phyloP scores from a whole-genome alignment of 2,113 vertebrate genomes.

The Sinocyclocheilus anophthalmus region DNA sequence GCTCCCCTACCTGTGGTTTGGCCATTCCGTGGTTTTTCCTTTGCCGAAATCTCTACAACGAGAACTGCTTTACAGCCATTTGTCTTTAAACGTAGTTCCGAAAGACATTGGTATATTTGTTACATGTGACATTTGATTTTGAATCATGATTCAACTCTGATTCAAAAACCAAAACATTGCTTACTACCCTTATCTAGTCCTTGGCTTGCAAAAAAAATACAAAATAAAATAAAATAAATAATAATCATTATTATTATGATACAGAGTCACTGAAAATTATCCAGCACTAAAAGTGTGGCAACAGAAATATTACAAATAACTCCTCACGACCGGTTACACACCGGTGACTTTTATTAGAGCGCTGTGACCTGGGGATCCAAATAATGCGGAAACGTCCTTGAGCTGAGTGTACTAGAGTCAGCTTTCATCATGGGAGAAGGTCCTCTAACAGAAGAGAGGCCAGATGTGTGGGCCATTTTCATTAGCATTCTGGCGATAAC shows the following conservation, averaged over 20 bases:
- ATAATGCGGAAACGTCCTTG: conserved; percentile 45
- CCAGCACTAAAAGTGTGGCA: background rate
- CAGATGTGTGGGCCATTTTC: conserved; percentile 32
- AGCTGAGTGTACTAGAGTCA: background rate
- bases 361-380: conserved; percentile 9
- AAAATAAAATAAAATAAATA: too few species aligned
- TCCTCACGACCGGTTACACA: background rate
- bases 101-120: background rate
- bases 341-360: conserved; percentile 13
- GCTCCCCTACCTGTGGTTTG: conserved; percentile 33
- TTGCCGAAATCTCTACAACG: background rate
- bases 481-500: conserved; percentile 40
- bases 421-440: conserved; percentile 27
- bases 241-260: too few species aligned
- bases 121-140: too few species aligned
- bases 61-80: background rate
- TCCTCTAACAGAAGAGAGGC: background rate
- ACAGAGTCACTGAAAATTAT: background rate
- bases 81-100: background rate
- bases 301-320: background rate
- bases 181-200: too few species aligned
- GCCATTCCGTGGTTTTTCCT: background rate
- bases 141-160: too few species aligned
- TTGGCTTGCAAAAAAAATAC: too few species aligned
- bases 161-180: too few species aligned